These are phyloP conservation scores for Apus apus DNA, from an alignment of 2,113 vertebrate species.

Conservation along the genomic window DNA sequence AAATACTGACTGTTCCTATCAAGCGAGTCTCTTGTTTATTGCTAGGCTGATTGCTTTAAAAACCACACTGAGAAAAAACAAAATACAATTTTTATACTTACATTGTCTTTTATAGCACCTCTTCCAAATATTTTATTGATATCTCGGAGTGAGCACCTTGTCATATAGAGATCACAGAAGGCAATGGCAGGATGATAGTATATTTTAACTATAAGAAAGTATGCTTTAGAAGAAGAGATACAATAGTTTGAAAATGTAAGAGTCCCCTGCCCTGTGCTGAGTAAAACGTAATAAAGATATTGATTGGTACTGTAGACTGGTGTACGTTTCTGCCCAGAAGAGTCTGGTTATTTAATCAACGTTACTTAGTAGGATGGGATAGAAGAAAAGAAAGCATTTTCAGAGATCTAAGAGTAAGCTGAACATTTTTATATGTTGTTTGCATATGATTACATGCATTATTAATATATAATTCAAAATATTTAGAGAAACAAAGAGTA, in stretches of 20 bases:
- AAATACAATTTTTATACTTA: not conserved
- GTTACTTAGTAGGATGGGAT: fast-evolving
- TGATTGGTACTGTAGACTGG: not conserved
- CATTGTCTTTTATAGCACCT: slow-evolving; percentile 14
- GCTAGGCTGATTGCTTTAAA: slow-evolving; percentile 37
- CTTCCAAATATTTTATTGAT: not conserved
- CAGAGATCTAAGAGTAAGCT: not conserved
- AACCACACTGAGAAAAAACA: not conserved
- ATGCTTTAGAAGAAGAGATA: not conserved
- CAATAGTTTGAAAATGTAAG: not conserved
- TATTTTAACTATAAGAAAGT: not conserved
- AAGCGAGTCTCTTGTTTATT: slow-evolving; percentile 34
- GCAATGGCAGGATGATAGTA: not conserved
- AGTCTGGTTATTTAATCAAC: not conserved
- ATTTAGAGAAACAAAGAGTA: not conserved
- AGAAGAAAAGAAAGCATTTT: not conserved
- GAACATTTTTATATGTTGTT: not conserved
- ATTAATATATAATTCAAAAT: not conserved
- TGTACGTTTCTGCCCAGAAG: not conserved
- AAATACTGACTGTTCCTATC: slow-evolving; percentile 33
- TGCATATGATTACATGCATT: not conserved
- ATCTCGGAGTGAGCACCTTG: not conserved
- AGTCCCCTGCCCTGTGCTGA: not conserved
- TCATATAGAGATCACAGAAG: not conserved
- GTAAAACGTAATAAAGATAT: not conserved